Base-by-base conservation (phyloP, 2,888 invertebrate genomes). In the Andrena fulva region DNA sequence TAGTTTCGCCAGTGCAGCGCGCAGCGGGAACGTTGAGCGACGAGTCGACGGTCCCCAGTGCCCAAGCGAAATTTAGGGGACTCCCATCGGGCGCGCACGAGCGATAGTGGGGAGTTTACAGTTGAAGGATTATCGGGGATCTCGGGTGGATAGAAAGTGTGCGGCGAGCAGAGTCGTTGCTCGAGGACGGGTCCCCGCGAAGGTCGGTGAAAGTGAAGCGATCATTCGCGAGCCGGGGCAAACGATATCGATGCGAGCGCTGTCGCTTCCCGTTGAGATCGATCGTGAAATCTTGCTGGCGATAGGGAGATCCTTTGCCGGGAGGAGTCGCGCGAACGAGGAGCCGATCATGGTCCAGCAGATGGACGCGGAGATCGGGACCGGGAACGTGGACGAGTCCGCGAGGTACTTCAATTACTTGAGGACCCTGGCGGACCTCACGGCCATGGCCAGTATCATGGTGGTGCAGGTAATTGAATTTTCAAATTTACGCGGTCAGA, bases 371-470 rank as follows among this genome's bases (percentile, higher is more conserved):
- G 91, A 90, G 76, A 87, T 92, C n/a, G 87, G 89, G 31, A 90
- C 90, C 31, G 89, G 90, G 31, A 90, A 82, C 72, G 85, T 91
- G 85, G 89, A 91, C 76, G 89, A 91, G 48, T 78, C 89, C 72
- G 82, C 85, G 16, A 92, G 90, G 79, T 90, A 90, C 78, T 87
- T 91, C 64, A 89, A 85, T 77, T 91, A 91, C 81, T 82, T 92
- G 68, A 89, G 87, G 83, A 91, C 92, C 24, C 85, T 92, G 66
- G 92, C 92, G 66, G 92, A 92, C 76, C 86, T 92, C 62, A 89
- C 91, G 4, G 92, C 91, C 73, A 88, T 92, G 88, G 92, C 92
- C 35, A 91, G 92, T 80, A 91, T 92, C 68, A 84, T 92, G 83
- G 92, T 91, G 12, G 87, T 92, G 63, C 92, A 92, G 92, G 92